These are phyloP conservation scores for Lissocephala sabroskyi DNA, from an alignment of 2,888 invertebrate species.

Conservation along the genomic window DNA sequence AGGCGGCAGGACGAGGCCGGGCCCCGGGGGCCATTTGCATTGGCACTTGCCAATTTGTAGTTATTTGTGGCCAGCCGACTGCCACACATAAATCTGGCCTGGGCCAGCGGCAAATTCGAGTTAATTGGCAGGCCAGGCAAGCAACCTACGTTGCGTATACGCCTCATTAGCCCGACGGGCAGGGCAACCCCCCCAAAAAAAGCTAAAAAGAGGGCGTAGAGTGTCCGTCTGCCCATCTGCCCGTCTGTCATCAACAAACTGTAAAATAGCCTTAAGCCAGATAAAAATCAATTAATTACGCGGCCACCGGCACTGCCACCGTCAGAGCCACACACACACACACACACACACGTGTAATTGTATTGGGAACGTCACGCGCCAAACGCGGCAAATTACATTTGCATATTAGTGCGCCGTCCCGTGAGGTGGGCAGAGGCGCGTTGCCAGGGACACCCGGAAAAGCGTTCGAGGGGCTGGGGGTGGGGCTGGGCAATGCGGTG, in stretches of 20 bases:
- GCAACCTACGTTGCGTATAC: conserved; percentile 32
- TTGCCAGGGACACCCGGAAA: no score
- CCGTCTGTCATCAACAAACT: conserved; percentile 65
- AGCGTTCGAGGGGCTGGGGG: neutral
- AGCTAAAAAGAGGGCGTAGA: no score
- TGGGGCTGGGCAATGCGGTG: neutral
- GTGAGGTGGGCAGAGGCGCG: conserved; percentile 11
- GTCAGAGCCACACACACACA: conserved; percentile 12
- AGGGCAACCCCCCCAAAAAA: conserved; percentile 33
- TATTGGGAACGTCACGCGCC: conserved; percentile 66
- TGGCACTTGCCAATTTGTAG: conserved; percentile 22
- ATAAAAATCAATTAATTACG: conserved; percentile 71
- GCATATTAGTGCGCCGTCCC: conserved; percentile 59
- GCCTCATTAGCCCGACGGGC: conserved; percentile 37
- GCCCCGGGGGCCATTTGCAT: conserved; percentile 23
- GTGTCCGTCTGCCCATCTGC: conserved; percentile 19
- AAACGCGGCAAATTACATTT: conserved; percentile 68
- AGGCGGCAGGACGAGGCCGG: no score
- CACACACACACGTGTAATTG: conserved; percentile 56
- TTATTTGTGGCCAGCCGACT: neutral
- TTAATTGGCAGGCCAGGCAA: no score
- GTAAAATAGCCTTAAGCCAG: conserved; percentile 68
- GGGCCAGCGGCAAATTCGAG: no score
- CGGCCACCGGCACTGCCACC: conserved; percentile 22
- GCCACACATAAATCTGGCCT: no score